Base-by-base conservation (phyloP, 1,140 invertebrate species). In the roundworm (Caenorhabditis elegans) region DNA sequence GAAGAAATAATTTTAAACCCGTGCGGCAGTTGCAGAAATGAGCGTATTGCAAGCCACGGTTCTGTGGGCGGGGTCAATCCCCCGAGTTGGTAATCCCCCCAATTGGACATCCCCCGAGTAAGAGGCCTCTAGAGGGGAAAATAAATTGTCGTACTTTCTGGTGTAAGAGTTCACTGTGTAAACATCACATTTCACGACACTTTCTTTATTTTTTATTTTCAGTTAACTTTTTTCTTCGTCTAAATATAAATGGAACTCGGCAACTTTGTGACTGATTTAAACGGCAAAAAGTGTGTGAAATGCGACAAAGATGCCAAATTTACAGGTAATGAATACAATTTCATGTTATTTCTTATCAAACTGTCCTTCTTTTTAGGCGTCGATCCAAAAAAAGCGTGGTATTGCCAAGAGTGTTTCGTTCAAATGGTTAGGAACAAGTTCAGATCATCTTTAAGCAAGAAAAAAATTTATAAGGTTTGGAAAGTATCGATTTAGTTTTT, bases 371-470 rank as follows among this genome's bases (percentile, higher is more conserved):
- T 48, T 75, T 17, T 34, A 79, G 83, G 83, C 13, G 46, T 78
- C 13, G 83, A 84, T 26, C 60, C 80, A 39, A 84, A 82, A 43
- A 83, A 83, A 49, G 83, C 83, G 17, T 60, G 83, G 26, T 84
- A 84, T 53, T 84, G 83, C 43, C 48, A 75, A 34, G 81, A 65
- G 15, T 84, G 83, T 22, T 84, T 83, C 70, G 55, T 83, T 43
- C 75, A 75, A n/a, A 84, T 84, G 83, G 83, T 84, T 17, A 84
- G 55, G 26, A 55, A 84, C 48, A 84, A 84, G 70, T 84, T 84
- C 80, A 75, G 83, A 34, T 76, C 83, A n/a, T 26, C 83, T 0
- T 36, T 84, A 11, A 79, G 80, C 31, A 81, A 82, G 48, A 76
- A 80, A 43, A 55, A 75, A 15, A 77, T 84, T 31, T 84, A 83